Percentiles rank a stretch among this genome's conserved stretches.
These are phyloP conservation scores for Turritopsis rubra DNA, from an alignment of 30 jellyfish, hydroid and myxozoan genomes.

Conservation along the genomic window DNA sequence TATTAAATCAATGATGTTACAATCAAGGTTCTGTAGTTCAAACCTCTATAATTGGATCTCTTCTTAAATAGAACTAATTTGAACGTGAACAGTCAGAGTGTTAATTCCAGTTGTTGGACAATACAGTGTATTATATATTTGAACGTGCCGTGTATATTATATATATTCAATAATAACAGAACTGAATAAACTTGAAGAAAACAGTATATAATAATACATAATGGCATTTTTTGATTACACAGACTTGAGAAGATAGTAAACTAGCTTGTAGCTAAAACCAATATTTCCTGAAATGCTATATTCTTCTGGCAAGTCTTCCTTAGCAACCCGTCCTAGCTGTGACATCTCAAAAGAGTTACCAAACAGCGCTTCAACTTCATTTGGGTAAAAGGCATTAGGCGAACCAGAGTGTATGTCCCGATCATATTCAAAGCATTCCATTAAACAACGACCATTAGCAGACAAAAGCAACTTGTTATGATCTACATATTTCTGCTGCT, in stretches of 20 bases:
- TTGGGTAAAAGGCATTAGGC: background rate
- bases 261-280: background rate
- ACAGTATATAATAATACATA: background rate
- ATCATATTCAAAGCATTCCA: slow-evolving; percentile 31
- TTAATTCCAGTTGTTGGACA: too few relatives aligned
- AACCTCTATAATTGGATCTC: too few relatives aligned
- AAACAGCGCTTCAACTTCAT: background rate
- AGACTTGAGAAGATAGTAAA: background rate
- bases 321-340: slow-evolving; percentile 1
- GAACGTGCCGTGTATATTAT: too few relatives aligned
- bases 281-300: background rate
- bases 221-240: background rate
- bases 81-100: too few relatives aligned
- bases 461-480: background rate
- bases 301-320: slow-evolving; percentile 3
- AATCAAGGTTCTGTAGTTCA: too few relatives aligned
- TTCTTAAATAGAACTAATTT: too few relatives aligned
- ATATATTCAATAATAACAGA: too few relatives aligned
- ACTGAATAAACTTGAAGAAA: too few relatives aligned
- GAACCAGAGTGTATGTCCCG: background rate
- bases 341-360: background rate
- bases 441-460: background rate
- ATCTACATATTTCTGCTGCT: slow-evolving; percentile 32
- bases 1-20: too few relatives aligned
- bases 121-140: too few relatives aligned